phyloP scores from a whole-genome alignment of 2,797 vertebrate genomes.

The Enteromius afrohamiltoni region DNA sequence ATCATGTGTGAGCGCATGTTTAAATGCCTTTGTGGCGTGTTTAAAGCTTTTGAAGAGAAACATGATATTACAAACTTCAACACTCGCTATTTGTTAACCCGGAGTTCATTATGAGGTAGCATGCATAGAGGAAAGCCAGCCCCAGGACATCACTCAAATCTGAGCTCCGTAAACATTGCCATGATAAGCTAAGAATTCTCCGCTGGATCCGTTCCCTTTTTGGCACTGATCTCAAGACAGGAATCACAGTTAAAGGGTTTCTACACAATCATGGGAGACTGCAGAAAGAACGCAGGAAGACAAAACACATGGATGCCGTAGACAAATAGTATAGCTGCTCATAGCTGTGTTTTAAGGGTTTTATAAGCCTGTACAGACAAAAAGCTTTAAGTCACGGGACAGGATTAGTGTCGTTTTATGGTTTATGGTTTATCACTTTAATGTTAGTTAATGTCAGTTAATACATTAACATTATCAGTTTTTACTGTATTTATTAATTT shows the following conservation, averaged over 20 bases:
- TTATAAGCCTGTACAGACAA: not conserved
- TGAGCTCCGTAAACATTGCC: conserved; percentile 70
- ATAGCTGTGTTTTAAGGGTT: not conserved
- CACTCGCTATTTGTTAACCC: conserved; percentile 58
- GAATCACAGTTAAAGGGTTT: conserved; percentile 57
- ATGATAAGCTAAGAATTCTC: conserved; percentile 71
- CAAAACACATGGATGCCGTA: not conserved
- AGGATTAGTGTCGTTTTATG: not conserved
- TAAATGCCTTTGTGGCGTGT: conserved; percentile 46
- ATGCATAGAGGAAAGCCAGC: conserved; percentile 61
- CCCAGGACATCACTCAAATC: conserved; percentile 65
- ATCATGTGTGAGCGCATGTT: conserved; percentile 37
- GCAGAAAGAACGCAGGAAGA: not conserved
- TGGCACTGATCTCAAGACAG: conserved; percentile 50
- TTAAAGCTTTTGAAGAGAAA: conserved; percentile 55
- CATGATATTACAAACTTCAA: conserved; percentile 55
- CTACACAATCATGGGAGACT: conserved; percentile 28
- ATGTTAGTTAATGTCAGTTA: not conserved
- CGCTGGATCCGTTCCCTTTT: conserved; percentile 53
- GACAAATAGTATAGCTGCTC: not conserved
- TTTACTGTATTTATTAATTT: not conserved
- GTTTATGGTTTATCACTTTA: not conserved
- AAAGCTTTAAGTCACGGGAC: not conserved
- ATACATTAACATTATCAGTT: not conserved
- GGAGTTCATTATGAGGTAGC: conserved; percentile 53